A percentile compares a stretch with the other conserved stretches of the same genome.
phyloP scores from a whole-genome alignment of 2,888 invertebrate species.

The Lypha dubia region DNA sequence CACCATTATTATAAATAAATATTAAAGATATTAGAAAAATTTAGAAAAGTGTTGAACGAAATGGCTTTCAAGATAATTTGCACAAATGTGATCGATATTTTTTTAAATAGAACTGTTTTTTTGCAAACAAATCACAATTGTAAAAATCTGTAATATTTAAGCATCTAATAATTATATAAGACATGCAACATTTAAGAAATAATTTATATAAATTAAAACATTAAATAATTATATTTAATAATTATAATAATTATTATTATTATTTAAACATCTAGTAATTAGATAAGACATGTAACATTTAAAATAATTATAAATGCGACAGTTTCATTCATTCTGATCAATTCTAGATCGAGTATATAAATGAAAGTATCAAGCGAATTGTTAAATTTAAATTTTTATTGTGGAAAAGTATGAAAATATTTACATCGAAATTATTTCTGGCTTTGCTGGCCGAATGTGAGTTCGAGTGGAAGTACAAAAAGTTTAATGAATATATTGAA shows the following conservation, averaged over 20 bases:
- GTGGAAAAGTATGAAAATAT: slow-evolving; percentile 55
- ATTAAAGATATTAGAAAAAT: no score
- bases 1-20: no score
- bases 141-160: no score
- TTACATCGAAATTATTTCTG: slow-evolving; percentile 18
- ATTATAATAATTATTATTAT: slow-evolving; percentile 24
- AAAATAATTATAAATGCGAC: slow-evolving; percentile 31
- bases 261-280: slow-evolving; percentile 36
- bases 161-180: no score
- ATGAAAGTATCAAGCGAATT: slow-evolving; percentile 36
- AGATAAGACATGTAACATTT: slow-evolving; percentile 34
- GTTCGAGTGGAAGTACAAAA: slow-evolving; percentile 10
- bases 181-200: no score
- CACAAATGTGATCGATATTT: not conserved
- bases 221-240: not conserved
- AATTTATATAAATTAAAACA: no score
- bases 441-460: slow-evolving; percentile 37
- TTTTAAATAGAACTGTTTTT: no score
- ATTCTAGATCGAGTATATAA: slow-evolving; percentile 41
- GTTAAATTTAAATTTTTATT: slow-evolving; percentile 13
- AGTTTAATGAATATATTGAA: not conserved
- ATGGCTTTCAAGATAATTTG: not conserved
- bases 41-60: not conserved
- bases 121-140: no score
- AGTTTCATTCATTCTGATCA: slow-evolving; percentile 10